Conservation (phyloP, 1,140 invertebrate species). For the Pseudomyrmex flavicornis region DNA sequence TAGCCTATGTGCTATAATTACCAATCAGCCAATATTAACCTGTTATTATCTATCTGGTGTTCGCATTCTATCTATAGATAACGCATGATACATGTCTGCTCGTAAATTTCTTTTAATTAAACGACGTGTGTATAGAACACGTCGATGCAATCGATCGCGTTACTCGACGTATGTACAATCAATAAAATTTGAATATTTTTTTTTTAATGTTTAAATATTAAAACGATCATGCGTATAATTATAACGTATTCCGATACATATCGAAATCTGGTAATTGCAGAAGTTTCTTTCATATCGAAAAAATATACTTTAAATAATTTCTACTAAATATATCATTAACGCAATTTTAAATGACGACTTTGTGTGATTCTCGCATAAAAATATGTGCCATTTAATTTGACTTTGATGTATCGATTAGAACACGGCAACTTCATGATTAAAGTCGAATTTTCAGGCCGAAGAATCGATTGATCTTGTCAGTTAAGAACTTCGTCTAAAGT, state of each 20-base stretch:
- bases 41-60: conserved; percentile 49
- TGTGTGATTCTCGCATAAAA: neutral
- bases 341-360: too few species aligned
- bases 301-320: neutral
- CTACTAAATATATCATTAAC: neutral
- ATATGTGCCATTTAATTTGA: conserved; percentile 8
- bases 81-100: conserved; percentile 15
- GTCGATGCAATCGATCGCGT: conserved; percentile 6
- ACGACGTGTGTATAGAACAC: neutral
- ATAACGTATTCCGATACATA: too few species aligned
- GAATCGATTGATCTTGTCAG: conserved; percentile 21
- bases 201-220: neutral
- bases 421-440: conserved; percentile 35
- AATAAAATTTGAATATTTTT: neutral
- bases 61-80: conserved; percentile 10
- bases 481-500: neutral
- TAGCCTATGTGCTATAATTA: conserved; percentile 30
- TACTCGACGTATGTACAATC: neutral
- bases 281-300: neutral
- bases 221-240: neutral
- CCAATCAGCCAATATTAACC: conserved; percentile 9
- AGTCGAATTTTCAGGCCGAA: conserved; percentile 50
- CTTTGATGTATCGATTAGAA: conserved; percentile 46
- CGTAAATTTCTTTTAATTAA: conserved; percentile 41
- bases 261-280: neutral